phyloP scores from a whole-genome alignment of 2,888 invertebrate species.

The Pycnomerus fuliginosus region DNA sequence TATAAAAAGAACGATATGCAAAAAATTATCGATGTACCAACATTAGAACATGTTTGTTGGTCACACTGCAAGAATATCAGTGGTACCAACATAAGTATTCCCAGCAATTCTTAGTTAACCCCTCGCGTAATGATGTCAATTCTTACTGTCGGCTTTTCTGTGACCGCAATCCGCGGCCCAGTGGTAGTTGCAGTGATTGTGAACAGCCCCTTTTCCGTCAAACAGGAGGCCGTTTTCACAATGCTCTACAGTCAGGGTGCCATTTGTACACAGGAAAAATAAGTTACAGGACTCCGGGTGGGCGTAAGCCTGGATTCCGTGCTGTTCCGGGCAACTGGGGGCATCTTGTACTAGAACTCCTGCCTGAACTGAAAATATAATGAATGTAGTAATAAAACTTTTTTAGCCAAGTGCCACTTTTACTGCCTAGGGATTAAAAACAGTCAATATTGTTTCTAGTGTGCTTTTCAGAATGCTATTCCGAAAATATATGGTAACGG shows the following conservation, averaged over 20 bases:
- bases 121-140: too few relatives aligned
- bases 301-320: slow-evolving; percentile 80
- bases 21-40: too few relatives aligned
- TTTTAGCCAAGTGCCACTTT: neutral
- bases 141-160: slow-evolving; percentile 77
- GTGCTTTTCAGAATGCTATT: too few relatives aligned
- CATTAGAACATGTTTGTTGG: too few relatives aligned
- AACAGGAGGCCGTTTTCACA: slow-evolving; percentile 91
- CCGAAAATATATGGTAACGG: too few relatives aligned
- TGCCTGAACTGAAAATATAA: slow-evolving; percentile 58
- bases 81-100: too few relatives aligned
- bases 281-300: slow-evolving; percentile 86
- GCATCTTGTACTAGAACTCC: slow-evolving; percentile 63
- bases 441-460: too few relatives aligned
- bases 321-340: slow-evolving; percentile 77
- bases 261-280: slow-evolving; percentile 90
- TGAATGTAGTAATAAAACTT: neutral
- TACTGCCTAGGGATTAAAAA: too few relatives aligned
- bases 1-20: too few relatives aligned
- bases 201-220: slow-evolving; percentile 85
- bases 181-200: slow-evolving; percentile 92
- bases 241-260: slow-evolving; percentile 83
- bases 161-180: slow-evolving; percentile 88
- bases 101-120: too few relatives aligned
- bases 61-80: too few relatives aligned